Percentiles rank a stretch among this genome's conserved stretches.
Conservation (phyloP, 1,140 invertebrate species). For the Bicyclus anynana region DNA sequence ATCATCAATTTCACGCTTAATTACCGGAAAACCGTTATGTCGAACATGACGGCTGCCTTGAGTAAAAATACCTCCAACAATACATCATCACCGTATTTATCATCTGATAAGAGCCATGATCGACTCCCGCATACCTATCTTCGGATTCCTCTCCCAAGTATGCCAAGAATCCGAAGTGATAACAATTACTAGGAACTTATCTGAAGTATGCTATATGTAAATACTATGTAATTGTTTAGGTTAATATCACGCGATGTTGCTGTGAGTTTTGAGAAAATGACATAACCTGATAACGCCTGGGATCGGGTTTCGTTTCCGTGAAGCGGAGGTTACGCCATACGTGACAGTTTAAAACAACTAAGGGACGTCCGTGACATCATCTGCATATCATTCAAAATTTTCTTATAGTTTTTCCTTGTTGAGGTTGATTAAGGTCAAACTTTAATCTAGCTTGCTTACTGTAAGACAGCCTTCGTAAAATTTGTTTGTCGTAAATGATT, state of each 20-base stretch:
- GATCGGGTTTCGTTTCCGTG: not conserved
- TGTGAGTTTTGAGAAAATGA: not conserved
- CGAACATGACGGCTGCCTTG: not conserved
- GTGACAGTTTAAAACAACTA: no score
- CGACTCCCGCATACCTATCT: not conserved
- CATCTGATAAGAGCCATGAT: conserved; percentile 1
- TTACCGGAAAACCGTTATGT: not conserved
- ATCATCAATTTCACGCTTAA: no score
- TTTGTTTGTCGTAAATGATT: no score
- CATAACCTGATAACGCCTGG: not conserved
- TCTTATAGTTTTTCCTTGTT: no score
- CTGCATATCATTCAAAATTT: no score
- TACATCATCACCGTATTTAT: no score
- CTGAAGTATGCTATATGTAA: conserved; percentile 7
- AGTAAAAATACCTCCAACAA: not conserved
- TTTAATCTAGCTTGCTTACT: no score
- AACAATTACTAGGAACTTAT: conserved; percentile 8
- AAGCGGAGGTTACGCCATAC: no score
- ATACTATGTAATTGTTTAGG: conserved; percentile 3
- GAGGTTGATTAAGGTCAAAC: no score
- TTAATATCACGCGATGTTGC: conserved; percentile 1
- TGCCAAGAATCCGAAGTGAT: not conserved
- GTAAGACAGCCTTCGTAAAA: no score
- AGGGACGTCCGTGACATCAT: no score
- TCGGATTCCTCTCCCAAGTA: not conserved